Base-by-base conservation (phyloP, 1,140 invertebrate genomes). In the Ceratoteleas bidentatus region DNA sequence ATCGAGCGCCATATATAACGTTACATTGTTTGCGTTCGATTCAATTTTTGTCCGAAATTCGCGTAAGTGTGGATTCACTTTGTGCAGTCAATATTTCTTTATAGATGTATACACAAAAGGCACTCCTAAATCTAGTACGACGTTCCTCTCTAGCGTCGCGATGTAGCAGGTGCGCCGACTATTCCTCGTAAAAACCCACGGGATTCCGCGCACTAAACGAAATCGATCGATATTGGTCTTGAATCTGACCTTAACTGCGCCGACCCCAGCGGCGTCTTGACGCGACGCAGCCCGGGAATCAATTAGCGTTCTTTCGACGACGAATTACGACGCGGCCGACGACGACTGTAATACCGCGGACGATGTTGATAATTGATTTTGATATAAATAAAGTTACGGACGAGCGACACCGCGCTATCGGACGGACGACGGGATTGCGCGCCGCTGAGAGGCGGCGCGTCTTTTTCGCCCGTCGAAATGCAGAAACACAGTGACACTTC, bases 171-270 rank as follows among this genome's bases (percentile, higher is more conserved):
- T 83, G 81, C 47, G 64, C 70, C 68, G 64, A 78, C 74, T 73
- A 78, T 78, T 75, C 15, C 74, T 60, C 60, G 69, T 83, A 66
- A 78, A 83, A 83, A 75, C 81, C 75, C 81, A 75, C 62, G 81
- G 75, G 81, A 83, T 73, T 78, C 79, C 45, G 34, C 54, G 58
- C 45, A 65, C 69, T 75, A 77, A 83, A 69, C 75, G 69, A 83
- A 77, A 78, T 78, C 74, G 74, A 83, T 83, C 75, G 58, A 65
- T 70, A 62, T 62, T 70, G 65, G 52, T 75, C 52, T 70, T 66
- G 75, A 78, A 83, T 78, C 64, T 83, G 69, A 65, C 75, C 56
- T 74, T 75, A 83, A 79, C 65, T 74, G 61, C 45, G 43, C 49
- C 14, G n/a, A 47, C 61, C 34, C 24, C 34, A n/a, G n/a, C n/a